A percentile compares a stretch with the other conserved stretches of the same genome.
Evolutionary conservation across 2,113 vertebrate genomes (phyloP).

Genomic region (Scophthalmus maximus): DNA sequence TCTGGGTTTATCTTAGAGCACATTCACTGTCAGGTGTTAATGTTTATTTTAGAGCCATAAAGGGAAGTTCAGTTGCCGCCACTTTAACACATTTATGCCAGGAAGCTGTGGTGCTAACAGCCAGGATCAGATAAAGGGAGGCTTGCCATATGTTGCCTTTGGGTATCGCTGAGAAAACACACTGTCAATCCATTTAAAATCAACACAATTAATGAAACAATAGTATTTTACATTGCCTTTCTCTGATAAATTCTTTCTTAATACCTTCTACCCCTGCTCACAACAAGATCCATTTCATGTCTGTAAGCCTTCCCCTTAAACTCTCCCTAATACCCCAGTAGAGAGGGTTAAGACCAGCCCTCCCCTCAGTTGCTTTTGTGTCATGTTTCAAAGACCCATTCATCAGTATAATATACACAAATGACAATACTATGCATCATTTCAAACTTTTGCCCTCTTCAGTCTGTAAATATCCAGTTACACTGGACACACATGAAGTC

Average conservation of each 20-base stretch:
- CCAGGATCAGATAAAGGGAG: conserved; percentile 67
- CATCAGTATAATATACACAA: conserved; percentile 66
- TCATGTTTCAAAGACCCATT: conserved; percentile 72
- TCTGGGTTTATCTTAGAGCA: conserved; percentile 64
- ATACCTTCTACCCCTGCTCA: conserved; percentile 20
- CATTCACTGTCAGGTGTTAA: conserved; percentile 76
- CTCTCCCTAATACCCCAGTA: conserved; percentile 49
- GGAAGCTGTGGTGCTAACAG: conserved; percentile 71
- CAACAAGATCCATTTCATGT: conserved; percentile 38
- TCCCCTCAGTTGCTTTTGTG: conserved; percentile 56
- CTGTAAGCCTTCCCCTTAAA: conserved; percentile 50
- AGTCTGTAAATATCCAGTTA: conserved; percentile 41
- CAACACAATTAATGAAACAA: conserved; percentile 51
- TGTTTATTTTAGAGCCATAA: conserved; percentile 78
- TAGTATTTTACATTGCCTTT: conserved; percentile 16
- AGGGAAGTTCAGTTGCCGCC: conserved; percentile 69
- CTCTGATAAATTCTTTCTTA: conserved; percentile 40
- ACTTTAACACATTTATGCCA: conserved; percentile 77
- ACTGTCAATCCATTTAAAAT: conserved; percentile 49
- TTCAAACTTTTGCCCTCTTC: conserved; percentile 55
- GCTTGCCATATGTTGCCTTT: conserved; percentile 65
- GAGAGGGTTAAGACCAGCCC: conserved; percentile 47
- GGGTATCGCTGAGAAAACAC: conserved; percentile 48
- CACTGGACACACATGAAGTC: background rate
- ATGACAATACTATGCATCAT: conserved; percentile 59